Conservation (phyloP, 2,797 vertebrate genomes). For the Phoeniculus purpureus region DNA sequence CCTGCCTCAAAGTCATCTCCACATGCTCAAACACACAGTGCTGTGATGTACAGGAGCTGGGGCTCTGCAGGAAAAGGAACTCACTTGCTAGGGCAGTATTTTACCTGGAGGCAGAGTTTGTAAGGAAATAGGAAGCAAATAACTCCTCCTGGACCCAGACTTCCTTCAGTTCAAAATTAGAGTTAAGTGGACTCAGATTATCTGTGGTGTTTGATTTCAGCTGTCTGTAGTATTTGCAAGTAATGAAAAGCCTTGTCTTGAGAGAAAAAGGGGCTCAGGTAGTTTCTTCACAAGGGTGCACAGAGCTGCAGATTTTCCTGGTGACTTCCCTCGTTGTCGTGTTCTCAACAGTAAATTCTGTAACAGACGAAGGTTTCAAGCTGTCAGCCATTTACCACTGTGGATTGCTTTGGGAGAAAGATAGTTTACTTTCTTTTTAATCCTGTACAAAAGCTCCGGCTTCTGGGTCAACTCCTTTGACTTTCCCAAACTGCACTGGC, state of each 20-base stretch:
- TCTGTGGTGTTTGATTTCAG: neutral
- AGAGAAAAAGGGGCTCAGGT: neutral
- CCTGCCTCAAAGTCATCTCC: neutral
- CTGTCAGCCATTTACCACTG: neutral
- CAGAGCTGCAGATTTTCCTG: neutral
- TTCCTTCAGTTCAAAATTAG: neutral
- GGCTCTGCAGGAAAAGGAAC: neutral
- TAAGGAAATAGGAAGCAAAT: neutral
- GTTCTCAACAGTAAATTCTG: conserved; percentile 31
- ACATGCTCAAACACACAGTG: neutral
- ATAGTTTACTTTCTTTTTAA: conserved; percentile 17
- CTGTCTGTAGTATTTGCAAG: neutral
- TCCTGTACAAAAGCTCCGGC: neutral
- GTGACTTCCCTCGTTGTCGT: neutral
- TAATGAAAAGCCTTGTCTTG: neutral
- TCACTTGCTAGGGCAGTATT: neutral
- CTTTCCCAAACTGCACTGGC: neutral
- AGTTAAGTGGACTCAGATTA: neutral
- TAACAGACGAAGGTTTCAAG: conserved; percentile 4
- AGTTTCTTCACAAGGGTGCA: neutral
- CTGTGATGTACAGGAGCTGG: neutral
- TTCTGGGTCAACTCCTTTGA: conserved; percentile 32
- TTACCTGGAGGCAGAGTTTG: neutral
- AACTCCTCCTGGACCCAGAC: neutral
- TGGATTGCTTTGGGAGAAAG: neutral